A percentile compares a stretch with the other conserved stretches of the same genome.
Evolutionary conservation across 2,888 invertebrate genomes (phyloP).

Genomic region (Tolmerus cingulatus): DNA sequence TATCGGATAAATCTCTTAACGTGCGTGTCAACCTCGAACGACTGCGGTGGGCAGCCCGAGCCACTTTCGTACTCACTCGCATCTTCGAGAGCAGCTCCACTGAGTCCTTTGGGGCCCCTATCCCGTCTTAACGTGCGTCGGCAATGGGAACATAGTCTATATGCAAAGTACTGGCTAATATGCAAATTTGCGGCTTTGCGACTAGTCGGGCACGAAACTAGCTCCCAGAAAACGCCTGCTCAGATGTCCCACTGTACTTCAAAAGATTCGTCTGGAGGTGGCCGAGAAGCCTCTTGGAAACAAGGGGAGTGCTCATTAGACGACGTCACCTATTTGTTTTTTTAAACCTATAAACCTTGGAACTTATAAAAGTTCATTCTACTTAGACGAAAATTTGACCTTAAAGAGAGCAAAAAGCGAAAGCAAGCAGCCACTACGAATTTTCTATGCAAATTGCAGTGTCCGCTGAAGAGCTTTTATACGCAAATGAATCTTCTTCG

Average conservation of each 20-base stretch:
- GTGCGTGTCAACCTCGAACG: not conserved
- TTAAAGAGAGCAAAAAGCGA: not conserved
- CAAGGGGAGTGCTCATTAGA: not conserved
- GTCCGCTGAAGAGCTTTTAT: not conserved
- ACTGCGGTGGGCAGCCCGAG: not conserved
- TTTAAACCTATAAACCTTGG: not conserved
- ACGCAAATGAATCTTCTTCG: not conserved
- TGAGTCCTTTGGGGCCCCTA: not conserved
- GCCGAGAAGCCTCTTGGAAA: not conserved
- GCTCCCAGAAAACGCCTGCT: not conserved
- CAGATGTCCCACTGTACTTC: not conserved
- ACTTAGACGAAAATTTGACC: not conserved
- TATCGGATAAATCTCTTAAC: slow-evolving; percentile 25
- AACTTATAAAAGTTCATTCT: not conserved
- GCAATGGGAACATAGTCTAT: not conserved
- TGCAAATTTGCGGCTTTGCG: not conserved
- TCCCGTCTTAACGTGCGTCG: not conserved
- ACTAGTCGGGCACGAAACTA: not conserved
- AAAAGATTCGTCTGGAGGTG: not conserved
- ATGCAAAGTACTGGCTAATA: not conserved
- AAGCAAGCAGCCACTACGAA: not conserved
- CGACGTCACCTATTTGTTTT: not conserved
- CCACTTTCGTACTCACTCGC: not conserved
- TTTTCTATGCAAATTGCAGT: not conserved
- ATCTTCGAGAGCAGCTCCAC: not conserved